phyloP scores from a whole-genome alignment of 2,797 vertebrate species.

The Eulemur albifrons region DNA sequence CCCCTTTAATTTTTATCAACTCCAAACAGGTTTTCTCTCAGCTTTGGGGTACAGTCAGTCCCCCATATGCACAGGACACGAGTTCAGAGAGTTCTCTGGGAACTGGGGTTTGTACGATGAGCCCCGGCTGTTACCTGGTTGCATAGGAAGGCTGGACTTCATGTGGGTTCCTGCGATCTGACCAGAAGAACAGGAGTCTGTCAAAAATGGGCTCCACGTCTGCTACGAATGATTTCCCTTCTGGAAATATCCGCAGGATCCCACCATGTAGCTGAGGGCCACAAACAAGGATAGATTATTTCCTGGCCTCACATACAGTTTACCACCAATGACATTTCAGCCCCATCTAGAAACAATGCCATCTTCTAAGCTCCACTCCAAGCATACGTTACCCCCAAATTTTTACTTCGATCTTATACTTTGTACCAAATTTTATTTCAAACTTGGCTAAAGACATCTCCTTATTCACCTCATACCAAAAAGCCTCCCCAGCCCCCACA shows the following conservation, averaged over 20 bases:
- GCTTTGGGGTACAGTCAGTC: not conserved
- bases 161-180: constrained; percentile 96
- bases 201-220: constrained; percentile 95
- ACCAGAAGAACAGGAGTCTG: constrained; percentile 96
- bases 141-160: constrained; percentile 95
- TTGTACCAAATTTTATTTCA: not conserved
- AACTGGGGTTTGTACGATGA: not conserved
- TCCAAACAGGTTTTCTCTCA: not conserved
- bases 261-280: constrained; percentile 91
- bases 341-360: not conserved
- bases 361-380: not conserved
- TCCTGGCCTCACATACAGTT: not conserved
- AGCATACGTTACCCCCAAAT: not conserved
- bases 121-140: constrained; percentile 85
- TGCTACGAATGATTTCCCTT: constrained; percentile 91
- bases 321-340: not conserved
- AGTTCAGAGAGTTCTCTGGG: not conserved
- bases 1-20: not conserved
- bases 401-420: not conserved
- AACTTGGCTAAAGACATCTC: not conserved
- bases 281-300: constrained; percentile 42
- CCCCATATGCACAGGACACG: rapidly evolving
- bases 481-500: not conserved
- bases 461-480: not conserved
- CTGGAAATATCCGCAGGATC: constrained; percentile 94